phyloP scores from a whole-genome alignment of 2,797 vertebrate genomes.

The Serranus cabrilla region DNA sequence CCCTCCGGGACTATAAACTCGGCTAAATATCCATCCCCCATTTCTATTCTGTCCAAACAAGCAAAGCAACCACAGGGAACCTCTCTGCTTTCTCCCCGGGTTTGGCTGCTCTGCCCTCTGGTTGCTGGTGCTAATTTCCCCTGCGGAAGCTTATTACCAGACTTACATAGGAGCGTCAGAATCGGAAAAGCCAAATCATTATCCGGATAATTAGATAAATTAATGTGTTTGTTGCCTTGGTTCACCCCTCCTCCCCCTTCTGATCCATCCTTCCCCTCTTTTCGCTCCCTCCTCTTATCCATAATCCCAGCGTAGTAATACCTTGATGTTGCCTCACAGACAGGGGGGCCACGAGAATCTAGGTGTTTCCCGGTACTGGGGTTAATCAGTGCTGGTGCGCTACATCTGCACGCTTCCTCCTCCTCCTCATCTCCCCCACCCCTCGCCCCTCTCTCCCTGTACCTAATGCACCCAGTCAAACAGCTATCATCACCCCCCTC shows the following conservation, averaged over 20 bases:
- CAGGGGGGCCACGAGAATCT: slow-evolving; percentile 33
- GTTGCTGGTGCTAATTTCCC: slow-evolving; percentile 55
- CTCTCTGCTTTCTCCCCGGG: slow-evolving; percentile 39
- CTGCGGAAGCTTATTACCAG: slow-evolving; percentile 57
- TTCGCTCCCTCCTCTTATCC: slow-evolving; percentile 16
- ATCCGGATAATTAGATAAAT: slow-evolving; percentile 76
- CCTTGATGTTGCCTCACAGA: background rate
- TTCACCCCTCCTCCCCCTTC: slow-evolving; percentile 52
- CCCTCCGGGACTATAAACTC: slow-evolving; percentile 66
- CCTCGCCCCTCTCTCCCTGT: slow-evolving; percentile 28
- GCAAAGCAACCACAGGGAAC: slow-evolving; percentile 44
- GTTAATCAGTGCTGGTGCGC: slow-evolving; percentile 61
- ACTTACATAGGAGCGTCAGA: slow-evolving; percentile 28
- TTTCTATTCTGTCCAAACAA: slow-evolving; percentile 53
- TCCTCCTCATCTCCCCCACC: slow-evolving; percentile 21
- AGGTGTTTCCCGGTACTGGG: slow-evolving; percentile 30
- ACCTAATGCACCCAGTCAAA: slow-evolving; percentile 56
- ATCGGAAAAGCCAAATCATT: slow-evolving; percentile 72
- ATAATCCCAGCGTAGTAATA: slow-evolving; percentile 31
- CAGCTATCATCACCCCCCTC: slow-evolving; percentile 68
- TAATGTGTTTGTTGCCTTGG: slow-evolving; percentile 61
- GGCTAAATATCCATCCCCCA: slow-evolving; percentile 61
- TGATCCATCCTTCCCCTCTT: slow-evolving; percentile 21
- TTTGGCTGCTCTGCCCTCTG: slow-evolving; percentile 46
- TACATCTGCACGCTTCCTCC: slow-evolving; percentile 60